These are phyloP conservation scores for Lagopus muta DNA, from an alignment of 2,113 vertebrate genomes.

Conservation along the genomic window DNA sequence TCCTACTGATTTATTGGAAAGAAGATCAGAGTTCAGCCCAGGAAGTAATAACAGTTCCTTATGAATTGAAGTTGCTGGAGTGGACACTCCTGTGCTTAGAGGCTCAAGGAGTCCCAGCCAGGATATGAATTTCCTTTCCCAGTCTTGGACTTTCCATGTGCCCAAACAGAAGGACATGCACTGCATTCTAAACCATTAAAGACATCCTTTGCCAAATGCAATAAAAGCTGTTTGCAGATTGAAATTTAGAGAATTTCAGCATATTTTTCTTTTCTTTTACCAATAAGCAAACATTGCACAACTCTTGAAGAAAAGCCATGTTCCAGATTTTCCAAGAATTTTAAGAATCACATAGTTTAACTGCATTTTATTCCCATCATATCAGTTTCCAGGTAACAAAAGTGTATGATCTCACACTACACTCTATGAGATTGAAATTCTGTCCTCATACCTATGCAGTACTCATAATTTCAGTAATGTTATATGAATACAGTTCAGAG, in stretches of 20 bases:
- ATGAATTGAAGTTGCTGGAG: neutral
- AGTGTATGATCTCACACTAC: neutral
- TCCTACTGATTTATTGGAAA: neutral
- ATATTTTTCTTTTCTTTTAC: neutral
- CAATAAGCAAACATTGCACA: constrained; percentile 16
- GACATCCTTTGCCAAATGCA: neutral
- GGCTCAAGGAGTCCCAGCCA: neutral
- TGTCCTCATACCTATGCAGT: neutral
- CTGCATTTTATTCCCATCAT: neutral
- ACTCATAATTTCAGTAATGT: neutral
- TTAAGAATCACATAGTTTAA: neutral
- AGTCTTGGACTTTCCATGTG: constrained; percentile 3
- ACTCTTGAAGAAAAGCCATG: neutral
- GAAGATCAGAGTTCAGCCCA: neutral
- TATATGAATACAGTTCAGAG: neutral
- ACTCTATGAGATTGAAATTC: neutral
- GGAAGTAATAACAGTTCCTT: neutral
- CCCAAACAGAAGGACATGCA: neutral
- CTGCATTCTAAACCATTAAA: constrained; percentile 26
- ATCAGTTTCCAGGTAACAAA: neutral
- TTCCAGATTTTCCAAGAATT: constrained; percentile 15
- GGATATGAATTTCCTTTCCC: neutral
- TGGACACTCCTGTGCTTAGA: neutral
- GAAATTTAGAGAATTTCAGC: constrained; percentile 34
- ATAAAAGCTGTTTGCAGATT: neutral